phyloP scores from a whole-genome alignment of 2,888 invertebrate genomes.

The Brachypalpus laphriformis region DNA sequence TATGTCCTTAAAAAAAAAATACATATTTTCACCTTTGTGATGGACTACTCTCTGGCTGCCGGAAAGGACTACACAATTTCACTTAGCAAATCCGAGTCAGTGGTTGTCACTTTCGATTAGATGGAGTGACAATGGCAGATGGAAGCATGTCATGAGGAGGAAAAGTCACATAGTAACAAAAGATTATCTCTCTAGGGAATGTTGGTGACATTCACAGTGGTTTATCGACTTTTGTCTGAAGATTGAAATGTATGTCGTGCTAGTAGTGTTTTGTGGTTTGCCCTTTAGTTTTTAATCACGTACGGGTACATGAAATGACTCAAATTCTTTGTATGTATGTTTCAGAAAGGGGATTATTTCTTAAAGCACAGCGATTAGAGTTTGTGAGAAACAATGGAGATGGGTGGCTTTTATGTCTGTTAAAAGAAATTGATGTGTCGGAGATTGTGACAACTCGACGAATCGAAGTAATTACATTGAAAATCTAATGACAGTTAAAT shows the following conservation, averaged over 20 bases:
- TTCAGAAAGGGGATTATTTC: not conserved
- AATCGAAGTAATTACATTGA: too few relatives aligned
- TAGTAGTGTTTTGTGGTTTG: conserved; percentile 1
- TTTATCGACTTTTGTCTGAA: not conserved
- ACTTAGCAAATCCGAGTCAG: conserved; percentile 35
- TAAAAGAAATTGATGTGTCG: too few relatives aligned
- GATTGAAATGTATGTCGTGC: not conserved
- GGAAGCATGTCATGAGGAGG: not conserved
- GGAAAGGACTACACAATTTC: conserved; percentile 13
- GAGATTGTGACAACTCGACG: too few relatives aligned
- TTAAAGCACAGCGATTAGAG: not conserved
- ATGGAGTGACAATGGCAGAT: conserved; percentile 10
- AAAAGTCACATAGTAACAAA: not conserved
- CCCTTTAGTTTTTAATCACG: conserved; percentile 12
- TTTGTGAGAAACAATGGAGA: not conserved
- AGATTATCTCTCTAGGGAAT: conserved; percentile 5
- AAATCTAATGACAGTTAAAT: too few relatives aligned
- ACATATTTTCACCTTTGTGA: conserved; percentile 12
- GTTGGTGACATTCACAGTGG: not conserved
- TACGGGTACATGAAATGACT: conserved; percentile 27
- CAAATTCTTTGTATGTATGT: not conserved
- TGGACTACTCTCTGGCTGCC: conserved; percentile 1
- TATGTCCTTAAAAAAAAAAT: not conserved
- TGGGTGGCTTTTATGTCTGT: too few relatives aligned
- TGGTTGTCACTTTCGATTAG: conserved; percentile 49